Evolutionary conservation across 1,140 invertebrate species (phyloP).

Genomic region (Tribolium castaneum): DNA sequence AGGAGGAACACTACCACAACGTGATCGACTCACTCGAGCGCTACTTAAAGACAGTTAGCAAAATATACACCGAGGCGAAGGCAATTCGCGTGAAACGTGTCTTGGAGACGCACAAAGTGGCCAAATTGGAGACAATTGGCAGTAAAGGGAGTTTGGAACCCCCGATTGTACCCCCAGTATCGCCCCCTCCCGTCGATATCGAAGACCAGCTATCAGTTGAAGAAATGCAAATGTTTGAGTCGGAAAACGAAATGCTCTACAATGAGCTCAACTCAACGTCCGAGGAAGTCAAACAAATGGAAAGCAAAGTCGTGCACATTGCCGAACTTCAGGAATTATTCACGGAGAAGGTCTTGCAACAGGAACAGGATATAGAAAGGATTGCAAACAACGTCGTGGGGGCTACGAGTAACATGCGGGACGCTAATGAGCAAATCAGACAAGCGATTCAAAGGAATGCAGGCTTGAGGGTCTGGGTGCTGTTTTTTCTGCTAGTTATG

Average conservation of each 20-base stretch:
- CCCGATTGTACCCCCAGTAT: conserved; percentile 35
- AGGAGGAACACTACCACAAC: conserved; percentile 78
- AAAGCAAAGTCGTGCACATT: conserved; percentile 95
- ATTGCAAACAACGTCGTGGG: conserved; percentile 89
- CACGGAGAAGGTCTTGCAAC: conserved; percentile 95
- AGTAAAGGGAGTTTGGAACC: conserved; percentile 8
- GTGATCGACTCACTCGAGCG: conserved; percentile 80
- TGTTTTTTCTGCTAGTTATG: conserved; percentile 96
- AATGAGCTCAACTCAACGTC: conserved; percentile 86
- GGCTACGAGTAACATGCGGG: conserved; percentile 94
- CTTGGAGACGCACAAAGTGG: conserved; percentile 83
- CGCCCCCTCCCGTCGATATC: conserved; percentile 56
- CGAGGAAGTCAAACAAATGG: conserved; percentile 82
- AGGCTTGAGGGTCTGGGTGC: conserved; percentile 90
- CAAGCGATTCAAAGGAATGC: conserved; percentile 97
- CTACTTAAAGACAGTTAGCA: conserved; percentile 87
- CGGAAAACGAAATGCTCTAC: conserved; percentile 83
- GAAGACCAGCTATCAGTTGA: conserved; percentile 68
- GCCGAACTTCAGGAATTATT: conserved; percentile 97
- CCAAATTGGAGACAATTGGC: conserved; percentile 67
- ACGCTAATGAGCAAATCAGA: conserved; percentile 96
- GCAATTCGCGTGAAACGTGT: conserved; percentile 86
- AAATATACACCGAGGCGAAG: conserved; percentile 89
- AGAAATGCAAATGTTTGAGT: conserved; percentile 91
- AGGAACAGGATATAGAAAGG: conserved; percentile 93